Evolutionary conservation across 1,140 invertebrate species (phyloP), one percentile per base, ranked within the genome.

Genomic region (Pogonognathellus flavescens): DNA sequence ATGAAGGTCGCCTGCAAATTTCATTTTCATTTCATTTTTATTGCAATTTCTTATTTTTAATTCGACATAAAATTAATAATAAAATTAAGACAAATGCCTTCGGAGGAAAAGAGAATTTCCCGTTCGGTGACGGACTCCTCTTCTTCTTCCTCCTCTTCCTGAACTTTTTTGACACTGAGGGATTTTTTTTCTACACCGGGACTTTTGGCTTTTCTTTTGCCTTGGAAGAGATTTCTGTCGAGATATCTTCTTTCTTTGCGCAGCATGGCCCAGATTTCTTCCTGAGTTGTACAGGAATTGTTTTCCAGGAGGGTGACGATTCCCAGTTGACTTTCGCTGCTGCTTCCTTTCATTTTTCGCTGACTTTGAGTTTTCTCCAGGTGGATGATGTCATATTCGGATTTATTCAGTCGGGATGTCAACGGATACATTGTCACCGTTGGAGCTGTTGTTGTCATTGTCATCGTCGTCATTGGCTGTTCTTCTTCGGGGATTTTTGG

Each of bases 191-290:
- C 70, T 14, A 76, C 49, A 7, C 70, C 70, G 25, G 70, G 70
- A n/a, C 70, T 76, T 20, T 76, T 76, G 41, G 70, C 80, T 81
- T 81, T 53, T 55, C 81, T 55, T 53, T 82, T 70, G 72, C 53
- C 86, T 25, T 76, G 62, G 82, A 72, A 86, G 55, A 86, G 83
- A 70, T 86, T 88, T 31, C 82, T 31, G 13, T 88, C 87, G 55
- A 88, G 82, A 66, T 87, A 87, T 49, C 87, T 20, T 14, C 85
- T 22, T 14, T 88, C 88, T 31, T 88, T 89, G 70, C 89, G 88
- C 41, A 89, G 55, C 88, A 89, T 89, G 53, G 85, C 80, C 86
- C 88, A 89, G 13, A 89, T 88, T 81, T 90, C 89, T 50, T 89
- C 89, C 60, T 80, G 89, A 62, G 85, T 89, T 76, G 85, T 89